Conservation (phyloP, 2,113 vertebrate genomes). For the Nothoprocta perdicaria region DNA sequence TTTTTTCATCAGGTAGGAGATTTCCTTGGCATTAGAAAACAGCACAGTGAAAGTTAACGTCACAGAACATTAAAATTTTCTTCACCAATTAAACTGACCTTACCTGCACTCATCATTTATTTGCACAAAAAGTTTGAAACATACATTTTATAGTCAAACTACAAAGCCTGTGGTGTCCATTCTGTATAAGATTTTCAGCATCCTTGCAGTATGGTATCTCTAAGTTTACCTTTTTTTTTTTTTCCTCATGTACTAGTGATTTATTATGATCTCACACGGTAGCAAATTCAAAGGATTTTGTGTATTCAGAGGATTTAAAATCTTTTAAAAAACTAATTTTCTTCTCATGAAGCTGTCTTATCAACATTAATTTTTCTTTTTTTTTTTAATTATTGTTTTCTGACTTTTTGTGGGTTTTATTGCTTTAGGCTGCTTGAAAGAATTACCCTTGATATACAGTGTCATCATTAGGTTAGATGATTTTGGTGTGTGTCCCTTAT, state of each 20-base stretch:
- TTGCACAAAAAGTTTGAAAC: not conserved
- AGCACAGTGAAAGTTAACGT: conserved; percentile 17
- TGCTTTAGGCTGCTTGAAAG: not conserved
- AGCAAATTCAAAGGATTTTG: not conserved
- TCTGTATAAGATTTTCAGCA: not conserved
- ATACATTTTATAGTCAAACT: not conserved
- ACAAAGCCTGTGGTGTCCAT: not conserved
- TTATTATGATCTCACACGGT: not conserved
- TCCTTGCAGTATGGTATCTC: not conserved
- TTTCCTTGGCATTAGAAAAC: conserved; percentile 43
- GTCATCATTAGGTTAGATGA: not conserved
- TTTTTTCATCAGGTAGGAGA: conserved; percentile 31
- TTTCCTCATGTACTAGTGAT: not conserved
- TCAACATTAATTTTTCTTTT: not conserved
- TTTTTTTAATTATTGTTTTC: not conserved
- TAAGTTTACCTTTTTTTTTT: not conserved
- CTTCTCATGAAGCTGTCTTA: no score
- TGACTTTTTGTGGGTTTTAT: not conserved
- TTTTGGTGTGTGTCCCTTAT: not conserved
- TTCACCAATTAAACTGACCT: conserved; percentile 28
- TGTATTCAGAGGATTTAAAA: not conserved
- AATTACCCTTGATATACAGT: not conserved
- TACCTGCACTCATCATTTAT: conserved; percentile 1
- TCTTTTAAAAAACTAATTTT: not conserved
- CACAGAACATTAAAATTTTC: conserved; percentile 44